These are phyloP conservation scores for Apomyelois bistriatella DNA, from an alignment of 2,888 invertebrate species.

Conservation along the genomic window DNA sequence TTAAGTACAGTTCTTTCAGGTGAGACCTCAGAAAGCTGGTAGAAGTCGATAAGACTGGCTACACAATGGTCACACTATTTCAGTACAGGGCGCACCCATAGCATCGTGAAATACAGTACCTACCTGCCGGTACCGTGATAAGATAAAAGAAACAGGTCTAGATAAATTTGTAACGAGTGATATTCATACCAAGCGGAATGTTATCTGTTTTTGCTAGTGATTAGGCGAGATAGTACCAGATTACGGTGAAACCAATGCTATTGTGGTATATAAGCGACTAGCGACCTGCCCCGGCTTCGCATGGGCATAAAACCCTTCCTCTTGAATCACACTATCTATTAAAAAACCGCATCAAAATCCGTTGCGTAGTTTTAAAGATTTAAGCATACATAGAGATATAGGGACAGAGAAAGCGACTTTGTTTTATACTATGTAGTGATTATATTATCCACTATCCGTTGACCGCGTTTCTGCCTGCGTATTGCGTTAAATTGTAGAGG, in stretches of 20 bases:
- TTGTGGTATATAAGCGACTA: constrained; percentile 13
- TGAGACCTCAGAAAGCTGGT: background rate
- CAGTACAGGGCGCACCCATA: constrained; percentile 42
- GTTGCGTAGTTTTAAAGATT: no score
- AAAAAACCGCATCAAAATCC: no score
- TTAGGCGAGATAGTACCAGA: constrained; percentile 59
- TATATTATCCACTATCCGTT: background rate
- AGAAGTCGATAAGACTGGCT: background rate
- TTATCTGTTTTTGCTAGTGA: constrained; percentile 63
- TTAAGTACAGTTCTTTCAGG: background rate
- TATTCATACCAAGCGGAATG: constrained; percentile 40
- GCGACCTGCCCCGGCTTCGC: no score
- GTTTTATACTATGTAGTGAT: no score
- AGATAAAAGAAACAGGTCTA: constrained; percentile 77
- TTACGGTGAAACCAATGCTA: constrained; percentile 40
- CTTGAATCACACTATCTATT: no score
- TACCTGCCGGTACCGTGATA: constrained; percentile 54
- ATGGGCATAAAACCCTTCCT: no score
- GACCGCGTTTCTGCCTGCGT: no score
- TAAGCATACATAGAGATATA: no score
- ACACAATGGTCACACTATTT: constrained; percentile 22
- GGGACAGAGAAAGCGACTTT: no score
- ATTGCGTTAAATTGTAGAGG: no score
- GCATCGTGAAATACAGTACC: constrained; percentile 67
- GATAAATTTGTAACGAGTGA: constrained; percentile 71